Evolutionary conservation across 2,888 invertebrate genomes (phyloP).

Genomic region (Dermolepida albohirtum): DNA sequence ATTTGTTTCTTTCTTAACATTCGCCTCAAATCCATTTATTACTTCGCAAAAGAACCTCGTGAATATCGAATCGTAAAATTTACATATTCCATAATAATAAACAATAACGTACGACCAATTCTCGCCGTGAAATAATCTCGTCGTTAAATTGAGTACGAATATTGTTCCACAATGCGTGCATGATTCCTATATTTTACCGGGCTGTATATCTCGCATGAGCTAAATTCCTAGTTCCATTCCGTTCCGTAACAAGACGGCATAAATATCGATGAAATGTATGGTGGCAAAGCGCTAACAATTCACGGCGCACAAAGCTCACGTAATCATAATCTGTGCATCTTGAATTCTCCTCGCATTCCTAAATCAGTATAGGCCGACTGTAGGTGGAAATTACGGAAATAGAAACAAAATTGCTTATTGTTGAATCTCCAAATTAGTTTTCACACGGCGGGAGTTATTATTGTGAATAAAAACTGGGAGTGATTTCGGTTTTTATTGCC

Average conservation of each 20-base stretch:
- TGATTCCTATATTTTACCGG: slow-evolving; percentile 46
- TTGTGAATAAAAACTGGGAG: too few relatives aligned
- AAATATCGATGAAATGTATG: slow-evolving; percentile 52
- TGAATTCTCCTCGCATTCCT: slow-evolving; percentile 42
- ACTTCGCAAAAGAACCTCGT: slow-evolving; percentile 6
- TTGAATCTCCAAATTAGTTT: slow-evolving; percentile 13
- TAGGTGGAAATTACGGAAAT: slow-evolving; percentile 23
- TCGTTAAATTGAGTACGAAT: slow-evolving; percentile 39
- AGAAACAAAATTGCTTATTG: slow-evolving; percentile 7
- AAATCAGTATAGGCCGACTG: slow-evolving; percentile 7
- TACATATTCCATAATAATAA: slow-evolving; percentile 46
- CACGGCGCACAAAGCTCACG: slow-evolving; percentile 48
- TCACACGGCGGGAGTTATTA: slow-evolving; percentile 1
- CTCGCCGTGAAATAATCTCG: slow-evolving; percentile 35
- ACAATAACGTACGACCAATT: slow-evolving; percentile 45
- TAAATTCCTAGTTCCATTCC: slow-evolving; percentile 52
- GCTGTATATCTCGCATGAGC: slow-evolving; percentile 32
- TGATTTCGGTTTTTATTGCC: too few relatives aligned
- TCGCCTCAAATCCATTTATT: slow-evolving; percentile 8
- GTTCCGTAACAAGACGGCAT: slow-evolving; percentile 49
- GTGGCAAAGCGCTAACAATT: slow-evolving; percentile 47
- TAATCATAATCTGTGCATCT: slow-evolving; percentile 51
- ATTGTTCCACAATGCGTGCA: slow-evolving; percentile 44
- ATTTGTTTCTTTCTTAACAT: background rate
- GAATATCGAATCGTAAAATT: slow-evolving; percentile 18